A percentile compares a stretch with the other conserved stretches of the same genome.
Conservation (phyloP, 1,140 invertebrate genomes). For the Nautilus pompilius region DNA sequence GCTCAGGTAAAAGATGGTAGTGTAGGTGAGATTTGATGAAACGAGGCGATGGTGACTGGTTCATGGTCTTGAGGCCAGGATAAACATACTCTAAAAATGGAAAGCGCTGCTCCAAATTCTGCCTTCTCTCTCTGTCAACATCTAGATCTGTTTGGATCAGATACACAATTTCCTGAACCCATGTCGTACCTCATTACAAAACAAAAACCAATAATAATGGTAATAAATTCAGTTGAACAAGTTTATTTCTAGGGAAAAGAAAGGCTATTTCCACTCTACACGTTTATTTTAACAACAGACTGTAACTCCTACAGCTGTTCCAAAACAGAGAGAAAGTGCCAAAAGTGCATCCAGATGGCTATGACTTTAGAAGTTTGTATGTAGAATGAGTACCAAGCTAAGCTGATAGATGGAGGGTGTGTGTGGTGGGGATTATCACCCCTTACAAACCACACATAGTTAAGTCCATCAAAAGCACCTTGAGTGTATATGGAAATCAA, state of each 20-base stretch:
- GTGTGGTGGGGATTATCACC: background rate
- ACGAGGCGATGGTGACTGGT: slow-evolving; percentile 39
- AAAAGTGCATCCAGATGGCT: background rate
- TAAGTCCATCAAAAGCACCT: too few species aligned
- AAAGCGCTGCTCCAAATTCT: slow-evolving; percentile 56
- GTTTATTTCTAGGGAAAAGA: too few species aligned
- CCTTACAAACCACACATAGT: too few species aligned
- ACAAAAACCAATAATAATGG: background rate
- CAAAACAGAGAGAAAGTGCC: background rate
- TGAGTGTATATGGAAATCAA: too few species aligned
- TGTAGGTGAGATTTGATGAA: slow-evolving; percentile 60
- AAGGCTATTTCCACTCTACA: background rate
- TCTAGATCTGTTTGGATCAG: slow-evolving; percentile 53
- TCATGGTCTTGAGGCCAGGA: slow-evolving; percentile 52
- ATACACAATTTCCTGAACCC: slow-evolving; percentile 60
- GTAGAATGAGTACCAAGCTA: background rate
- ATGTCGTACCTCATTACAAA: slow-evolving; percentile 56
- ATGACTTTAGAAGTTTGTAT: background rate
- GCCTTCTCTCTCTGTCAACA: slow-evolving; percentile 42
- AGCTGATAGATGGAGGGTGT: background rate
- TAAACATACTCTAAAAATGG: slow-evolving; percentile 57
- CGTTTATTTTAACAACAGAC: background rate
- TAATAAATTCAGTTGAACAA: background rate
- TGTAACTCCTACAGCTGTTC: background rate
- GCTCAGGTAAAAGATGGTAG: slow-evolving; percentile 49